Percentiles rank a stretch among this genome's conserved stretches.
Conservation (phyloP, 1,140 invertebrate species). For the Drosophila parvula region DNA sequence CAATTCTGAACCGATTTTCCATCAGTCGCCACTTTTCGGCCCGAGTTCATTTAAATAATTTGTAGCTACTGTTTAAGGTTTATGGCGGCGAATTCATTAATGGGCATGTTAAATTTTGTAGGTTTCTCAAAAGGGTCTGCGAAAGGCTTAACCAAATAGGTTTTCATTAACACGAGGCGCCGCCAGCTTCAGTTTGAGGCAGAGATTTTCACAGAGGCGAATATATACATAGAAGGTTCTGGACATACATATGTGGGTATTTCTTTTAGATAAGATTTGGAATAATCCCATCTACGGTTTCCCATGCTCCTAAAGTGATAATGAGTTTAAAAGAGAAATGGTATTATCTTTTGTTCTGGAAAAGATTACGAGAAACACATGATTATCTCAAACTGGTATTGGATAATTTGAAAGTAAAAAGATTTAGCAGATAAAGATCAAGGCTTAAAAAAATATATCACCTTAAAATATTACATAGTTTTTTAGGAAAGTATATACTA, state of each 20-base stretch:
- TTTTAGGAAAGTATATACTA: neutral
- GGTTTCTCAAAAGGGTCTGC: slow-evolving; percentile 10
- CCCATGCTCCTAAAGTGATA: neutral
- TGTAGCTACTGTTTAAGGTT: slow-evolving; percentile 40
- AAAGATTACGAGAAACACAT: neutral
- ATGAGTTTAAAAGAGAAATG: neutral
- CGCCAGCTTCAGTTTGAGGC: slow-evolving; percentile 1
- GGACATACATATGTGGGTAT: slow-evolving; percentile 20
- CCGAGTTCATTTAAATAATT: slow-evolving; percentile 48
- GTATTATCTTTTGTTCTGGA: neutral
- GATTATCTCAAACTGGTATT: neutral
- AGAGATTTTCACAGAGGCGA: neutral
- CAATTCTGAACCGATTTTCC: slow-evolving; percentile 45
- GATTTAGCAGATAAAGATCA: neutral
- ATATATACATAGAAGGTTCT: neutral
- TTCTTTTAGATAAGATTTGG: neutral
- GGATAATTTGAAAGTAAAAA: neutral
- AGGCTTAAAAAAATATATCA: neutral
- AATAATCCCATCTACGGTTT: neutral
- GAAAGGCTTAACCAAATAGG: slow-evolving; percentile 21
- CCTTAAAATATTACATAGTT: neutral
- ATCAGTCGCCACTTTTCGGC: slow-evolving; percentile 13
- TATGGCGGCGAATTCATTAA: slow-evolving; percentile 57
- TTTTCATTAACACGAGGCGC: slow-evolving; percentile 30
- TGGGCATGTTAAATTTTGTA: slow-evolving; percentile 33